phyloP scores from a whole-genome alignment of 2,797 vertebrate genomes.

The Remorina albescens region DNA sequence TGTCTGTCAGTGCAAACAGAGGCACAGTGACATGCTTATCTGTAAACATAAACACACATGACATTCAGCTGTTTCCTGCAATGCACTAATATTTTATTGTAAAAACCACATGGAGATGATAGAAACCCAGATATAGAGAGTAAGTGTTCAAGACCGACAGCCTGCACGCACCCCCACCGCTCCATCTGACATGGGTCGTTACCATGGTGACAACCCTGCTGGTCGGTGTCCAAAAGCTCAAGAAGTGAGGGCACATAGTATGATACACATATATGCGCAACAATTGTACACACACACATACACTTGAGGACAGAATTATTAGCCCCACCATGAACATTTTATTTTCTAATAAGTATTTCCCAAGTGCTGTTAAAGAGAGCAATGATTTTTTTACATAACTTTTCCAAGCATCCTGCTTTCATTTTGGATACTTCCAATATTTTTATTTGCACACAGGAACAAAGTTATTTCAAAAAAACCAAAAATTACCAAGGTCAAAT shows the following conservation, averaged over 20 bases:
- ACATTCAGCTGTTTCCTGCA: neutral
- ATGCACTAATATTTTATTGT: neutral
- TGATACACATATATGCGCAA: too few species aligned
- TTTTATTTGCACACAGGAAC: too few species aligned
- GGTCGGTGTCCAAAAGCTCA: slow-evolving; percentile 36
- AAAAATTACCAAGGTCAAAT: too few species aligned
- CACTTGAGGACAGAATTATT: too few species aligned
- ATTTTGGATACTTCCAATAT: too few species aligned
- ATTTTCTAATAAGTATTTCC: too few species aligned
- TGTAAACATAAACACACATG: slow-evolving; percentile 14
- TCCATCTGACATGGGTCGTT: slow-evolving; percentile 55
- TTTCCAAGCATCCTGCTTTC: too few species aligned
- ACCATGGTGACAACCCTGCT: slow-evolving; percentile 52
- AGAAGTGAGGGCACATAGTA: slow-evolving; percentile 48
- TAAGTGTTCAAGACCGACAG: neutral
- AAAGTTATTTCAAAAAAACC: too few species aligned
- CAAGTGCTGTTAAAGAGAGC: too few species aligned
- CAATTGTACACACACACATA: slow-evolving; percentile 24
- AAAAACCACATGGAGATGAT: neutral
- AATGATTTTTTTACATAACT: too few species aligned
- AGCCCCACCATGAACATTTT: too few species aligned
- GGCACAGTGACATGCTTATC: slow-evolving; percentile 10
- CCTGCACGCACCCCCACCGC: neutral
- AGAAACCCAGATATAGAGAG: neutral
- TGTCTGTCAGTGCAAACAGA: slow-evolving; percentile 26